Percentiles rank a stretch among this genome's conserved stretches.
phyloP scores from a whole-genome alignment of 2,797 vertebrate genomes.

The Dendrocincla fuliginosa region DNA sequence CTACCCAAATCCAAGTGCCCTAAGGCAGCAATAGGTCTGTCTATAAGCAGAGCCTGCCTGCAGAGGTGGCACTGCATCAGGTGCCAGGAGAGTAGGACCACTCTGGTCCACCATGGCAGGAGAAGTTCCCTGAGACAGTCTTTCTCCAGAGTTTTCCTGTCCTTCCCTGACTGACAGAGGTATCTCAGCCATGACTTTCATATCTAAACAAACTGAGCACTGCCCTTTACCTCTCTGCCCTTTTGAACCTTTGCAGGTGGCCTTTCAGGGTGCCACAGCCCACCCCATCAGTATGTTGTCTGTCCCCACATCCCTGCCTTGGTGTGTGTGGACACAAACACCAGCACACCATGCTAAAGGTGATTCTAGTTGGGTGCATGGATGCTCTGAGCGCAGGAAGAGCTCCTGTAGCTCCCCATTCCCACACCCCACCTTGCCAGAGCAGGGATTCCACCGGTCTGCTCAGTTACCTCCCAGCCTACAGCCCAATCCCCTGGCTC shows the following conservation, averaged over 20 bases:
- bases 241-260: background rate
- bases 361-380: fast-evolving
- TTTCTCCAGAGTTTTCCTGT: background rate
- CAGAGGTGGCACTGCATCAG: background rate
- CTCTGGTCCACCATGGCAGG: background rate
- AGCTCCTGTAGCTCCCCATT: background rate
- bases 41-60: background rate
- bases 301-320: background rate
- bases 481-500: too few species aligned
- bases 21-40: background rate
- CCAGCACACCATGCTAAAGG: fast-evolving
- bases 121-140: background rate
- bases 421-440: background rate
- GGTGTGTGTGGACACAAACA: fast-evolving
- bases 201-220: fast-evolving
- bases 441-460: background rate
- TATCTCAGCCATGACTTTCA: background rate
- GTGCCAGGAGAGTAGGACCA: background rate
- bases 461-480: background rate
- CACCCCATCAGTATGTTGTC: too few species aligned
- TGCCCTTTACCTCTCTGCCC: background rate
- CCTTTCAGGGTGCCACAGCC: background rate
- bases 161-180: background rate
- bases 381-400: background rate
- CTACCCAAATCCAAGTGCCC: background rate